phyloP scores from a whole-genome alignment of 2,797 vertebrate genomes.

The Rhadinocentrus ornatus region DNA sequence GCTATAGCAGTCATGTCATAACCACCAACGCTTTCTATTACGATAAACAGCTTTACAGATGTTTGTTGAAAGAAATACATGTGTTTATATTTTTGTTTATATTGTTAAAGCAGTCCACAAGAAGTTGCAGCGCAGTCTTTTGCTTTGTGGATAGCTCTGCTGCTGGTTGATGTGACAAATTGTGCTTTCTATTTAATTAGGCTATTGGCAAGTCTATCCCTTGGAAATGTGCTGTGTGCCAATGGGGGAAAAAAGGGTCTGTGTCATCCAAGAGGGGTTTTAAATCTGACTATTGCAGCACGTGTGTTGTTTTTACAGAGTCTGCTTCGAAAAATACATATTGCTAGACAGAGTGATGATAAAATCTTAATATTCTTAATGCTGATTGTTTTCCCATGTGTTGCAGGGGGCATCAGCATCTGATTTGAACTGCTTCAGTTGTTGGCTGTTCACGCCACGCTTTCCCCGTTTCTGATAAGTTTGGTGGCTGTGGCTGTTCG shows the following conservation, averaged over 20 bases:
- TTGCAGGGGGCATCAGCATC: constrained; percentile 7
- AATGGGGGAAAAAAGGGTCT: constrained; percentile 54
- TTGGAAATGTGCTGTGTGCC: constrained; percentile 61
- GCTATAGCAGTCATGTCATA: constrained; percentile 34
- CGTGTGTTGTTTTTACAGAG: constrained; percentile 4
- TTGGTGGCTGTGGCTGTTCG: constrained; percentile 10
- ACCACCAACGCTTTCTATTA: neutral
- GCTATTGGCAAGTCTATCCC: constrained; percentile 67
- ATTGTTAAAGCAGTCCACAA: constrained; percentile 21
- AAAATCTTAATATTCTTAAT: constrained; percentile 19
- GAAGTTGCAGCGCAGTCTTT: constrained; percentile 53
- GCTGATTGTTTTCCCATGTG: constrained; percentile 18
- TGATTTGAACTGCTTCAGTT: neutral
- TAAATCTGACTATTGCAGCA: constrained; percentile 44
- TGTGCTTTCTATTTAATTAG: constrained; percentile 79
- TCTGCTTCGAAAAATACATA: constrained; percentile 40
- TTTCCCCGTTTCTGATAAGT: constrained; percentile 26
- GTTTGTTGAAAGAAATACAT: constrained; percentile 16
- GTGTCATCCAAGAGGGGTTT: constrained; percentile 58
- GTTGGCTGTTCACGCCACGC: neutral
- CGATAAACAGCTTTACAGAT: constrained; percentile 29
- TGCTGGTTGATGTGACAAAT: constrained; percentile 70
- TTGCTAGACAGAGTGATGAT: constrained; percentile 30
- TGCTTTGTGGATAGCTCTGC: constrained; percentile 34
- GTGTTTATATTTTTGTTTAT: constrained; percentile 20